phyloP scores from a whole-genome alignment of 2,797 vertebrate genomes.

The Gallinago solitaria region DNA sequence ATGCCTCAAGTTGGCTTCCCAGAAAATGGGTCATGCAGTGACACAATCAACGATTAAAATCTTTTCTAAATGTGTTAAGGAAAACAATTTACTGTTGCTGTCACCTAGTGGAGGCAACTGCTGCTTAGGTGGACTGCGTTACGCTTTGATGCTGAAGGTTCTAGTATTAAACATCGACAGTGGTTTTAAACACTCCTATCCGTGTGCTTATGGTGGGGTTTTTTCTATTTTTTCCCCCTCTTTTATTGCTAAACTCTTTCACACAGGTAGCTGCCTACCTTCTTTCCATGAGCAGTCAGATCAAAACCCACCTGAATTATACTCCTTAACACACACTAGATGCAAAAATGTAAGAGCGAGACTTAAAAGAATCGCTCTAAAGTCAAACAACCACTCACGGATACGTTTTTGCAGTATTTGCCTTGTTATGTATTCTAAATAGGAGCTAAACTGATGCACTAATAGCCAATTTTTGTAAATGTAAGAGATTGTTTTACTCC shows the following conservation, averaged over 20 bases:
- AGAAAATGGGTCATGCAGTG: neutral
- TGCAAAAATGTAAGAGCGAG: neutral
- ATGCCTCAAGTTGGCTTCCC: neutral
- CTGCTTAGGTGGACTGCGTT: slow-evolving; percentile 2
- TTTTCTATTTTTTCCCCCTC: too few species aligned
- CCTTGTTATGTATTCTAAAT: neutral
- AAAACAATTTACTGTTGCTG: slow-evolving; percentile 62
- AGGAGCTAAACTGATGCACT: slow-evolving; percentile 9
- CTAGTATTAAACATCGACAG: neutral
- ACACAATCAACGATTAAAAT: slow-evolving; percentile 30
- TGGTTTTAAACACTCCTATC: neutral
- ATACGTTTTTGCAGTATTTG: neutral
- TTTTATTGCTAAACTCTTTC: neutral
- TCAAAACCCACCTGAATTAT: neutral
- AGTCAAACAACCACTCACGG: neutral
- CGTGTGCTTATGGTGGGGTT: accelerated
- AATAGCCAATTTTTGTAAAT: neutral
- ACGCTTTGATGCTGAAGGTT: neutral
- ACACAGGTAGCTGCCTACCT: neutral
- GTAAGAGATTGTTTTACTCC: slow-evolving; percentile 3
- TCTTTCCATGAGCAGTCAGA: neutral
- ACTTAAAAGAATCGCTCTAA: neutral
- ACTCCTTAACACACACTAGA: neutral
- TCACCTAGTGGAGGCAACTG: slow-evolving; percentile 61
- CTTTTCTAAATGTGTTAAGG: slow-evolving; percentile 8